phyloP scores from a whole-genome alignment of 2,113 vertebrate genomes.

The Channa maculata region DNA sequence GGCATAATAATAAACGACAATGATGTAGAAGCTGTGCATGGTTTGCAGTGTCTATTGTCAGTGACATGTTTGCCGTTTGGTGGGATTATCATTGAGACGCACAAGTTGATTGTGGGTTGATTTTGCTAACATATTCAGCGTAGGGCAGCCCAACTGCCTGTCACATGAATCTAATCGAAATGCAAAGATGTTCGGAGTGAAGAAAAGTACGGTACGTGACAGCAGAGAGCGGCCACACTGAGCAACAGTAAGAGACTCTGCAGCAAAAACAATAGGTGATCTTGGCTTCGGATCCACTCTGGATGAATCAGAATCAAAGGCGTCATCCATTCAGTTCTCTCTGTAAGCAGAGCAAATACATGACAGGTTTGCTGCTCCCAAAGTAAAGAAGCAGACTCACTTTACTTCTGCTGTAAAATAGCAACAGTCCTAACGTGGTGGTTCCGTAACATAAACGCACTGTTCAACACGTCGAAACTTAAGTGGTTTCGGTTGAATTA shows the following conservation, averaged over 20 bases:
- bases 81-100: constrained; percentile 41
- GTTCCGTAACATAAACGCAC: too few relatives aligned
- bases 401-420: too few relatives aligned
- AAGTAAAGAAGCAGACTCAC: too few relatives aligned
- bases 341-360: too few relatives aligned
- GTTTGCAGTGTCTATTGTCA: constrained; percentile 16
- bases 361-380: too few relatives aligned
- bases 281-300: too few relatives aligned
- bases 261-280: constrained; percentile 46
- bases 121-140: constrained; percentile 43
- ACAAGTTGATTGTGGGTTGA: constrained; percentile 13
- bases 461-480: too few relatives aligned
- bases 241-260: constrained; percentile 33
- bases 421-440: too few relatives aligned
- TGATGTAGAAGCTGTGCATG: constrained; percentile 20
- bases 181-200: constrained; percentile 58
- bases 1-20: constrained; percentile 39
- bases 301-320: too few relatives aligned
- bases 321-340: too few relatives aligned
- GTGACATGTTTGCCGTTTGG: constrained; percentile 28
- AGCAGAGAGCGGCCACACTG: constrained; percentile 25
- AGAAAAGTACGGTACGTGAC: constrained; percentile 48
- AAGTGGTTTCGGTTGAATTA: too few relatives aligned
- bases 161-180: constrained; percentile 51
- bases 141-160: constrained; percentile 14